Conservation (phyloP, 2,113 vertebrate species). For the Chloroceryle aenea region DNA sequence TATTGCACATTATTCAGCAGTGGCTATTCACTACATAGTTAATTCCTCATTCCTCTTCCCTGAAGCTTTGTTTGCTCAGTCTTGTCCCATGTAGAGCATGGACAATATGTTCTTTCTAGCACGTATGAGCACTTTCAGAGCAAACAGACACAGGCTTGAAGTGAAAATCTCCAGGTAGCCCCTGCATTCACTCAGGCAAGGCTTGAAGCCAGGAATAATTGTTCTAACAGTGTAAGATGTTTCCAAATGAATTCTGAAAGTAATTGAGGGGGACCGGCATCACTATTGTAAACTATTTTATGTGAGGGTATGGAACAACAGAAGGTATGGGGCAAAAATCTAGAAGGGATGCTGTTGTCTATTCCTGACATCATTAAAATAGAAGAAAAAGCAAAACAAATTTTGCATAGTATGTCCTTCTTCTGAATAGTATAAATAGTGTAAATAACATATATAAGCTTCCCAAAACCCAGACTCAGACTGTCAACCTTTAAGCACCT, state of each 20-base stretch:
- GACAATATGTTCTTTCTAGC: neutral
- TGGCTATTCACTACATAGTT: neutral
- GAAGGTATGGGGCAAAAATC: neutral
- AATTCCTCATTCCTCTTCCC: conserved; percentile 3
- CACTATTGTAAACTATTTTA: neutral
- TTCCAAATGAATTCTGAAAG: neutral
- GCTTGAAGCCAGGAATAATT: neutral
- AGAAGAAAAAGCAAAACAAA: neutral
- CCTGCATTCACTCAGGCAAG: neutral
- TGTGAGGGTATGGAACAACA: neutral
- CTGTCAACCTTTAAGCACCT: neutral
- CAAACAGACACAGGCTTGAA: neutral
- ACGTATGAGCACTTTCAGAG: neutral
- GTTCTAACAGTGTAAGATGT: neutral
- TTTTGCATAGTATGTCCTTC: neutral
- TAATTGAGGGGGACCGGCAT: neutral
- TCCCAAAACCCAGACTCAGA: neutral
- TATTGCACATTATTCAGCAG: neutral
- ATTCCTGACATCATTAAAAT: neutral
- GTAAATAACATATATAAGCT: neutral
- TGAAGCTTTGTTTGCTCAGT: conserved; percentile 7
- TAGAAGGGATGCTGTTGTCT: neutral
- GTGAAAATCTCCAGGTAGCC: neutral
- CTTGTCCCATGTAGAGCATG: neutral
- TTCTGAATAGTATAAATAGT: neutral